Evolutionary conservation across 1,140 invertebrate species (phyloP).

Genomic region (Leptopilina boulardi): DNA sequence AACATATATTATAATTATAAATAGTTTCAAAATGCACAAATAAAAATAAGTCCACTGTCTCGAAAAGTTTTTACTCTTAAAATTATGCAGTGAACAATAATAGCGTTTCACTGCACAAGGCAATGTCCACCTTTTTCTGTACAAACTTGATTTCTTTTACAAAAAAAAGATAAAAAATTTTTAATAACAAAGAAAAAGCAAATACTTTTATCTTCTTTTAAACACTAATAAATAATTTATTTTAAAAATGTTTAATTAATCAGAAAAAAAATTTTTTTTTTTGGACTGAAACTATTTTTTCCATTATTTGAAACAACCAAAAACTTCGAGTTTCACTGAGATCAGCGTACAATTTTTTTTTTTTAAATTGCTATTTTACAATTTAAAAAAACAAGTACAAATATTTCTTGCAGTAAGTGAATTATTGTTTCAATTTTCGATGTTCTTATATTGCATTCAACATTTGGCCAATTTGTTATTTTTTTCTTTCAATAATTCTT

Average conservation of each 20-base stretch:
- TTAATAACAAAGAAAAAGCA: too few relatives aligned
- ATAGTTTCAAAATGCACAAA: constrained; percentile 8
- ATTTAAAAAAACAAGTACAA: constrained; percentile 26
- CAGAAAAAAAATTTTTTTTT: neutral
- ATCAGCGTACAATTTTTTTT: constrained; percentile 17
- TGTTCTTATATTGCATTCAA: neutral
- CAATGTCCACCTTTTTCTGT: constrained; percentile 22
- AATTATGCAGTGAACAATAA: constrained; percentile 33
- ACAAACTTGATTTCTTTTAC: neutral
- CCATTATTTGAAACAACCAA: neutral
- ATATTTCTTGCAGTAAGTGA: neutral
- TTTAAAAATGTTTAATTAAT: too few relatives aligned
- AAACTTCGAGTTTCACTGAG: neutral
- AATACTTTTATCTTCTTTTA: too few relatives aligned
- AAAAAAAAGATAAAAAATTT: neutral
- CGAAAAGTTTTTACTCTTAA: constrained; percentile 13
- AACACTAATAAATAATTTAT: too few relatives aligned
- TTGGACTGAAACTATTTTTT: neutral
- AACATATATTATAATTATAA: too few relatives aligned
- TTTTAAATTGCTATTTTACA: neutral
- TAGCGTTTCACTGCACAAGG: constrained; percentile 22
- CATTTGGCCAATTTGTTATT: neutral
- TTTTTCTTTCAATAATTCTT: neutral
- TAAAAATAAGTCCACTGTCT: neutral
- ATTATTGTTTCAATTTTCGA: constrained; percentile 9